Conservation (phyloP, 2,888 invertebrate species). For the Epinotia nisella region DNA sequence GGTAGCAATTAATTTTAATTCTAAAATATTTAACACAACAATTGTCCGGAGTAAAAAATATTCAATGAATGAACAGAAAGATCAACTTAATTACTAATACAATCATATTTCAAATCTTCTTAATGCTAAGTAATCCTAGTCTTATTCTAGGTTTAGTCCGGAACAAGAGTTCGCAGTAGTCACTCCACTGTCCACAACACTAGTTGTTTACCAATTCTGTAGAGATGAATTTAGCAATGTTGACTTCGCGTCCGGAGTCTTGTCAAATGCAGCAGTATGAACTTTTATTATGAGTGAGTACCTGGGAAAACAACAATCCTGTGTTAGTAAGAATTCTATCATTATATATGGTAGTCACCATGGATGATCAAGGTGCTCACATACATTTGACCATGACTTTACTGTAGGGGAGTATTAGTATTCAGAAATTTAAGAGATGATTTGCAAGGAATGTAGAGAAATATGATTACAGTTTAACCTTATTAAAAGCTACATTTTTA, state of each 20-base stretch:
- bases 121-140: conserved; percentile 74
- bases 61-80: conserved; percentile 70
- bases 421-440: too few species aligned
- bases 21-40: conserved; percentile 55
- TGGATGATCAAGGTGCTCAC: too few species aligned
- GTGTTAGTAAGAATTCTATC: not conserved
- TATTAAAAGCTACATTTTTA: not conserved
- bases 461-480: too few species aligned
- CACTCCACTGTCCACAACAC: conserved; percentile 80
- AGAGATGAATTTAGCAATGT: conserved; percentile 68
- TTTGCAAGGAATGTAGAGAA: too few species aligned
- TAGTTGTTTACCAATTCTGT: conserved; percentile 64
- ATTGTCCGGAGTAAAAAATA: conserved; percentile 68
- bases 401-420: too few species aligned
- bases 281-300: conserved; percentile 53
- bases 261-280: conserved; percentile 78
- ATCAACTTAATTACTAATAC: conserved; percentile 78
- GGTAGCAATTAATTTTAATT: conserved; percentile 61
- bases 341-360: too few species aligned
- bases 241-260: conserved; percentile 66
- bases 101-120: conserved; percentile 80
- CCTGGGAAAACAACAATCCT: conserved; percentile 54
- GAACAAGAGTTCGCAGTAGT: conserved; percentile 73
- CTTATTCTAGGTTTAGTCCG: conserved; percentile 77
- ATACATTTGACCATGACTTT: too few species aligned